A percentile compares a stretch with the other conserved stretches of the same genome.
Evolutionary conservation across 1,140 invertebrate genomes (phyloP).

Genomic region (Achatina immaculata): DNA sequence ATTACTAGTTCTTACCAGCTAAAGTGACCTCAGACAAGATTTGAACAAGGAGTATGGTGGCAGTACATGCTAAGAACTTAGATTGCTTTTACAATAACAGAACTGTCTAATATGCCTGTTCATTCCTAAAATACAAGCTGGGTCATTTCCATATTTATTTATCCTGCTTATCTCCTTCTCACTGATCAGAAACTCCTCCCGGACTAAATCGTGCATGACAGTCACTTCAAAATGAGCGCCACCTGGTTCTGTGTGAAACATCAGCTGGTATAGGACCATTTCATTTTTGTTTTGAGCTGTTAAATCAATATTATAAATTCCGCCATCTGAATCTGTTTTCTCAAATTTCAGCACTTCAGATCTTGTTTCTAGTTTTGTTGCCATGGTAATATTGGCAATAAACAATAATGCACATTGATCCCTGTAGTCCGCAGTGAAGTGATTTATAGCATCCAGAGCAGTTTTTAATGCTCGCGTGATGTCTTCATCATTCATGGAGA

Average conservation of each 20-base stretch:
- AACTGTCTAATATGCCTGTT: too few species aligned
- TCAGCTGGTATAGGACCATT: constrained; percentile 68
- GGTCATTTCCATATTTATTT: constrained; percentile 85
- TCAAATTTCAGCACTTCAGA: constrained; percentile 82
- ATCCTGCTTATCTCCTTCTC: constrained; percentile 86
- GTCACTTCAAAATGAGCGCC: constrained; percentile 82
- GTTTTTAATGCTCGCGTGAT: constrained; percentile 24
- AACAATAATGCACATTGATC: constrained; percentile 31
- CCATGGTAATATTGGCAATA: constrained; percentile 67
- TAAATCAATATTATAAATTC: constrained; percentile 80
- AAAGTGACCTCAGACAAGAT: too few species aligned
- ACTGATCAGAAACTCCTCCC: constrained; percentile 78
- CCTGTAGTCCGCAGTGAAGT: constrained; percentile 29
- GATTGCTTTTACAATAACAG: too few species aligned
- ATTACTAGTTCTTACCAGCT: too few species aligned
- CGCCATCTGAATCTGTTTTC: constrained; percentile 78
- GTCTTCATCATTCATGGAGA: constrained; percentile 21
- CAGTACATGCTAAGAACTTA: too few species aligned
- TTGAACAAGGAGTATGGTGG: too few species aligned
- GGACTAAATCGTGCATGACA: constrained; percentile 77
- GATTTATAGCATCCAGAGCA: constrained; percentile 39
- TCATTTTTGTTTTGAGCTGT: constrained; percentile 56
- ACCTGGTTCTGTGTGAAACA: constrained; percentile 82
- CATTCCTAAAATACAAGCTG: constrained; percentile 85
- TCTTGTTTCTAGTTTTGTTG: constrained; percentile 79